Evolutionary conservation across 2,888 invertebrate species (phyloP), one percentile per base, ranked within the genome.

Genomic region (Phragmatobia fuliginosa): DNA sequence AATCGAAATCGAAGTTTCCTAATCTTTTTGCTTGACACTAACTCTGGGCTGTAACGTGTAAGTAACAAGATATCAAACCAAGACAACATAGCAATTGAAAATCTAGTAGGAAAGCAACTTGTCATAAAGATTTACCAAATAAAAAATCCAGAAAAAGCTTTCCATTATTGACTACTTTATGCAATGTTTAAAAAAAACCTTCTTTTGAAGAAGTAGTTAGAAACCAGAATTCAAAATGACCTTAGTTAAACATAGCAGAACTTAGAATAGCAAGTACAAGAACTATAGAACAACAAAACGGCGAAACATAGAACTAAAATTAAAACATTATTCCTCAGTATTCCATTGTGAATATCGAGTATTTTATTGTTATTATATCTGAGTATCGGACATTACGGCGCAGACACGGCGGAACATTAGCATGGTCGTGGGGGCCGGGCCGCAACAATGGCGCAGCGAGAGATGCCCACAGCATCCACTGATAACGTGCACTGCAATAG

Each of bases 401-500:
- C 52, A 62, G 68, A 28, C 63, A n/a, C 62, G 70, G 70, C 62
- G 73, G 63, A 79, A 75, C 79, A 82, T 82, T 82, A 82, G 78
- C 78, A 76, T 78, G 79, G 79, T 74, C 76, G 77, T 71, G 82
- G 77, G 75, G 79, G 76, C 67, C n/a, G 65, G 61, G 52, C 73
- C 66, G 68, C 83, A 85, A 85, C 87, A 87, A 88, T 86, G 80
- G 78, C 79, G 82, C 77, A 76, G 77, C 75, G 63, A 72, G 79
- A 85, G 88, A 87, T 87, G 86, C 86, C 81, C 83, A 79, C 84
- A 84, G 84, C 85, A 82, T 82, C 81, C 82, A 80, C 85, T 76
- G 88, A 88, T 90, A 90, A 87, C 82, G 80, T 81, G 77, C 77
- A 74, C 79, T 80, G 72, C 82, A 79, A 75, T 79, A 77, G 74